Conservation (phyloP, 2,113 vertebrate species). For the Sceloporus tristichus region DNA sequence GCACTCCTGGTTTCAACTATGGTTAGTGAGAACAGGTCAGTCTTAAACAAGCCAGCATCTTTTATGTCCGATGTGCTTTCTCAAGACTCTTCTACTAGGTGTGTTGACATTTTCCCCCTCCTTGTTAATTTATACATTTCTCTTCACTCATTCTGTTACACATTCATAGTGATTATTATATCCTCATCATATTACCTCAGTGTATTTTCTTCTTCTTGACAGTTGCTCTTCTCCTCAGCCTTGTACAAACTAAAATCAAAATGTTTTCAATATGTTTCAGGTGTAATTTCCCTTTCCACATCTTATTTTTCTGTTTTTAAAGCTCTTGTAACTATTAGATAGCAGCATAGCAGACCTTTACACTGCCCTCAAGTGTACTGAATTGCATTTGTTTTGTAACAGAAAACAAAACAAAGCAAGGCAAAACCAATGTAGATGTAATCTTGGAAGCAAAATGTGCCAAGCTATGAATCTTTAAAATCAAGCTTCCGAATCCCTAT, state of each 20-base stretch:
- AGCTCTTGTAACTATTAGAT: conserved; percentile 24
- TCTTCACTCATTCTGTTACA: neutral
- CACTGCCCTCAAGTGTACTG: neutral
- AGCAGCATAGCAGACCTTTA: conserved; percentile 25
- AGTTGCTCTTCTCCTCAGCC: neutral
- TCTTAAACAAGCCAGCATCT: neutral
- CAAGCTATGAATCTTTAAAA: conserved; percentile 13
- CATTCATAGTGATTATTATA: neutral
- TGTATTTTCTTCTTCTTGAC: too few relatives aligned
- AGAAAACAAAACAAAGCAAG: conserved; percentile 13
- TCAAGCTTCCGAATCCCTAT: neutral
- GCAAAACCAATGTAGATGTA: conserved; percentile 17
- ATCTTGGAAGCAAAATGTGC: conserved; percentile 1
- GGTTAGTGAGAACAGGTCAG: neutral
- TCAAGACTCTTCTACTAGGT: neutral
- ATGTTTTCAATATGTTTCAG: conserved; percentile 69
- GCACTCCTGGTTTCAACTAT: neutral
- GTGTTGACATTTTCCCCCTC: neutral
- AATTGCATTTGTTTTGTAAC: conserved; percentile 15
- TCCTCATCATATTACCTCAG: neutral
- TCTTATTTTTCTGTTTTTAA: conserved; percentile 61
- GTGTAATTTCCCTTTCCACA: conserved; percentile 50
- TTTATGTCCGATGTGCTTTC: neutral
- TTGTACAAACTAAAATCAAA: conserved; percentile 42
- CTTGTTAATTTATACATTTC: neutral